phyloP scores from a whole-genome alignment of 2,113 vertebrate genomes.

The Triplophysa siluroides region DNA sequence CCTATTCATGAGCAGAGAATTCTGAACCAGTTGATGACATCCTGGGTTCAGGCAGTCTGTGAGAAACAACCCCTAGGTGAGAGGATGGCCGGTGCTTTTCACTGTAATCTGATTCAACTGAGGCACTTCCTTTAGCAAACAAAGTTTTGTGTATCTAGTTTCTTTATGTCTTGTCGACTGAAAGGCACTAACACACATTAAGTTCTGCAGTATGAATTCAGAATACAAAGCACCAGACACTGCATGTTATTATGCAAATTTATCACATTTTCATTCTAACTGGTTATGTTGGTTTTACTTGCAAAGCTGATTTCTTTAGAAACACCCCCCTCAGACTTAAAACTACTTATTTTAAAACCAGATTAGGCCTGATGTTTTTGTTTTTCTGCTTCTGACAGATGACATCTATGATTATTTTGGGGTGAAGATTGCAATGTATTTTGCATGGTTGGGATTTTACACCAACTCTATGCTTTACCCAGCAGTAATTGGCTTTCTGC shows the following conservation, averaged over 20 bases:
- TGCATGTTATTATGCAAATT: background rate
- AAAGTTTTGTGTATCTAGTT: conserved; percentile 11
- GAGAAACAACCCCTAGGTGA: conserved; percentile 92
- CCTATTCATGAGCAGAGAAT: conserved; percentile 94
- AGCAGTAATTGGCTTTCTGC: conserved; percentile 89
- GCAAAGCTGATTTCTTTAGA: background rate
- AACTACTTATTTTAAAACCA: background rate
- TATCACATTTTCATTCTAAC: background rate
- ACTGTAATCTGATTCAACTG: background rate
- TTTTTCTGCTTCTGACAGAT: conserved; percentile 70
- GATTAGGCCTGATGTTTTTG: background rate
- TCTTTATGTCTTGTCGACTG: background rate
- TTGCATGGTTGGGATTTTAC: conserved; percentile 97
- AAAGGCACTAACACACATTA: background rate
- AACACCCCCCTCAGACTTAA: background rate
- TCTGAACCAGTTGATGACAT: conserved; percentile 93
- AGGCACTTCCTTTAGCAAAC: conserved; percentile 34
- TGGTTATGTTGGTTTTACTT: background rate
- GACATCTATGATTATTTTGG: conserved; percentile 98
- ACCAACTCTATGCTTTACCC: conserved; percentile 97
- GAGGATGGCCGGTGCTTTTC: conserved; percentile 33
- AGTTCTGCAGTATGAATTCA: background rate
- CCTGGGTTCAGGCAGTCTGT: conserved; percentile 95
- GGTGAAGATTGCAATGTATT: conserved; percentile 97
- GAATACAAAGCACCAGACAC: background rate